These are phyloP conservation scores for Solenodon paradoxus DNA, from an alignment of 2,113 vertebrate species.

Conservation along the genomic window DNA sequence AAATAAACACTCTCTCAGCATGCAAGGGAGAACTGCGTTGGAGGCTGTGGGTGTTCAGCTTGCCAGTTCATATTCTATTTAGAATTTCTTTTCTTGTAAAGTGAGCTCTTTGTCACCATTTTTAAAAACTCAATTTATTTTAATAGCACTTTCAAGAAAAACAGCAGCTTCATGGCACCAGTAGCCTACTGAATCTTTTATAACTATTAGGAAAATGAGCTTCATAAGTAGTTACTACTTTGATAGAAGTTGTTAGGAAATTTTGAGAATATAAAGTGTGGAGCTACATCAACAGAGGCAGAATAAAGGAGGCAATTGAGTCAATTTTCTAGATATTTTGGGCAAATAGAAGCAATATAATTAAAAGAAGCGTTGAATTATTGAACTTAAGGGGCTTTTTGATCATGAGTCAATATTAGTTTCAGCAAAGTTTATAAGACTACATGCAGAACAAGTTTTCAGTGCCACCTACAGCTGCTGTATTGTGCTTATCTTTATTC, in stretches of 20 bases:
- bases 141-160: conserved; percentile 76
- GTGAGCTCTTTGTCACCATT: conserved; percentile 16
- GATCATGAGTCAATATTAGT: background rate
- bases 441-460: background rate
- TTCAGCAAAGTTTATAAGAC: background rate
- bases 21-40: background rate
- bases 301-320: background rate
- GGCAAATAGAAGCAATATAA: conserved; percentile 12
- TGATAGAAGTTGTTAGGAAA: background rate
- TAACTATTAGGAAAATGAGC: conserved; percentile 53
- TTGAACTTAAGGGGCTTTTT: background rate
- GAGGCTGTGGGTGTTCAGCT: background rate
- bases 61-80: conserved; percentile 28
- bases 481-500: background rate
- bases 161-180: background rate
- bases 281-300: background rate
- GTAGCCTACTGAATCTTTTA: conserved; percentile 47
- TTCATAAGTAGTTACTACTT: conserved; percentile 44
- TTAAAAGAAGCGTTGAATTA: background rate
- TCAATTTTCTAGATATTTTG: conserved; percentile 15
- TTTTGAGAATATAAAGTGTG: background rate
- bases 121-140: conserved; percentile 58
- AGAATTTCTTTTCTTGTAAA: conserved; percentile 50
- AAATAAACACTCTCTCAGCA: background rate
- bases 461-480: background rate